Evolutionary conservation across 2,113 vertebrate genomes (phyloP), one percentile per base, ranked within the genome.

Genomic region (Misgurnus mizolepis): DNA sequence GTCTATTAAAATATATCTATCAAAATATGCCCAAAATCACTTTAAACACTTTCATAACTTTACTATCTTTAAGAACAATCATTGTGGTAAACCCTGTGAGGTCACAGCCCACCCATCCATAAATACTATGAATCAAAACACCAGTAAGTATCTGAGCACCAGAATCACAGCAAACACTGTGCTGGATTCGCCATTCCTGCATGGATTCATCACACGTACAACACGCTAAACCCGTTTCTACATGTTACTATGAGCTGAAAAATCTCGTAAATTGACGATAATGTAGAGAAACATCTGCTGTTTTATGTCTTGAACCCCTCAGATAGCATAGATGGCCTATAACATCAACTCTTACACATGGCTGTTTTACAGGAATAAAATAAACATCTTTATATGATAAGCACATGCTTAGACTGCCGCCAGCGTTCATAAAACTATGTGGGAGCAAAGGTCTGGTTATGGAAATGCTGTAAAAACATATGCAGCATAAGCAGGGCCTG

Each of bases 281-380:
- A 61, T 45, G 45, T 69, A 7, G 18, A 75, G 56, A 74, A 40
- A 69, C n/a, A 58, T 71, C 67, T 79, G 56, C 15, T 65, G 47
- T 43, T 71, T 34, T 34, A 7, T 7, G 27, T 65, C 41, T 22
- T 55, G 41, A 58, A 49, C 77, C 27, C 58, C 6, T 60, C 11
- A 5, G 49, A 22, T 47, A 50, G 14, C 22, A 56, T 61, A 7
- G 55, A 58, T 2, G 61, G n/a, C 6, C 14, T 40, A 49, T 75
- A 75, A 75, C 69, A 47, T 78, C 68, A 73, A 74, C n/a, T 18
- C 40, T 18, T 62, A 78, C 4, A 45, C 70, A 71, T 10, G n/a
- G 47, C 22, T 64, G 45, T 53, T 18, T 61, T n/a, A 55, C 39
- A 60, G 70, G 78, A 50, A 84, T 79, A 69, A 75, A 70, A 78